Evolutionary conservation across 2,888 invertebrate species (phyloP).

Genomic region (Atethmia centrago): DNA sequence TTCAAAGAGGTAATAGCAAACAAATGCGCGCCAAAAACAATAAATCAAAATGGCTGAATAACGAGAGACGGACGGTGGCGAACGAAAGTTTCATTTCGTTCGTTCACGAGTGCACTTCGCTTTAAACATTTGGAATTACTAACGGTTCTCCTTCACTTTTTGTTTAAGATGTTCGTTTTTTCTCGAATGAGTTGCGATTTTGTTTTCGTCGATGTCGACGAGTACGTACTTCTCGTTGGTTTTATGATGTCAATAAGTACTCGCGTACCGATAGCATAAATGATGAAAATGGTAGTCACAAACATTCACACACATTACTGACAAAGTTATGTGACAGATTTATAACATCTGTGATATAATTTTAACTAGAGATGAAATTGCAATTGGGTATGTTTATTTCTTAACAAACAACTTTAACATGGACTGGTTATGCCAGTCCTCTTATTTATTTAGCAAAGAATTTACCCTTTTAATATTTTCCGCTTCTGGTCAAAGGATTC

Average conservation of each 20-base stretch:
- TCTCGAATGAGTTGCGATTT: not conserved
- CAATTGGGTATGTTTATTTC: not conserved
- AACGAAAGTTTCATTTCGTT: slow-evolving; percentile 87
- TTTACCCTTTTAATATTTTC: too few species aligned
- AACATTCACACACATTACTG: not conserved
- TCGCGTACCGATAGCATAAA: not conserved
- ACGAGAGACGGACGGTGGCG: slow-evolving; percentile 82
- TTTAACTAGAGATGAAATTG: not conserved
- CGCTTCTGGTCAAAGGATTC: not conserved
- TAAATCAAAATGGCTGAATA: slow-evolving; percentile 85
- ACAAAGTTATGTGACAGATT: not conserved
- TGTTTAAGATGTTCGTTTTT: slow-evolving; percentile 10
- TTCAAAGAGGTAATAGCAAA: slow-evolving; percentile 80
- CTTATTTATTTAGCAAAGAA: not conserved
- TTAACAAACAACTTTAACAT: not conserved
- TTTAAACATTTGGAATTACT: slow-evolving; percentile 74
- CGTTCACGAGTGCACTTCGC: slow-evolving; percentile 82
- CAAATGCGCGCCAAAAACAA: slow-evolving; percentile 79
- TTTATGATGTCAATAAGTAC: not conserved
- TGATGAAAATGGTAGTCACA: not conserved
- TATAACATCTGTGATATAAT: too few species aligned
- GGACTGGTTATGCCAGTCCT: not conserved
- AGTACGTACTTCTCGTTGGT: not conserved
- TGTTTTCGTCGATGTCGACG: not conserved
- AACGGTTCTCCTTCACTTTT: slow-evolving; percentile 67